Evolutionary conservation across 2,888 invertebrate species (phyloP).

Genomic region (Junonia oenone): DNA sequence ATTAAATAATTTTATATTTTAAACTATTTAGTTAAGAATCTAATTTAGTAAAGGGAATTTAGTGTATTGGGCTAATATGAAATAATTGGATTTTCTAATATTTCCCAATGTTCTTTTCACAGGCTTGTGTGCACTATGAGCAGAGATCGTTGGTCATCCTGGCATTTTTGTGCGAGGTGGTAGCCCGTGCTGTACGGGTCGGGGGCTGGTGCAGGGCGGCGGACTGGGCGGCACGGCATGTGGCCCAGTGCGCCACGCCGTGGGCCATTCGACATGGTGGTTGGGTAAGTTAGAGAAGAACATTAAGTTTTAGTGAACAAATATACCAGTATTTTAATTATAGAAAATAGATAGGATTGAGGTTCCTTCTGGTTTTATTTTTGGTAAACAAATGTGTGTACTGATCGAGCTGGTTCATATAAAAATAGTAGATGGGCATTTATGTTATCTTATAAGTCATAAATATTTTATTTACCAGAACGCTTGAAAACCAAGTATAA

Average conservation of each 20-base stretch:
- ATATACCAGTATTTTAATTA: background rate
- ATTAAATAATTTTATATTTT: no score
- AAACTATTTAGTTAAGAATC: no score
- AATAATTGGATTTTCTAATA: no score
- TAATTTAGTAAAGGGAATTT: no score
- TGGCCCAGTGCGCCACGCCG: conserved; percentile 74
- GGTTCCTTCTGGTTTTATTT: no score
- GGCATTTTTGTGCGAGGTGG: conserved; percentile 79
- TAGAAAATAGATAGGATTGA: background rate
- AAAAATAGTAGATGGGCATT: no score
- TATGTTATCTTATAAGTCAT: no score
- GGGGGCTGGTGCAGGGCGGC: conserved; percentile 77
- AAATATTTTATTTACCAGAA: no score
- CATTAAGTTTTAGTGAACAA: background rate
- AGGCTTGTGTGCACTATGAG: conserved; percentile 78
- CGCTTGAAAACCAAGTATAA: no score
- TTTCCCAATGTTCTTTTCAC: conserved; percentile 7
- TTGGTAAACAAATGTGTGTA: no score
- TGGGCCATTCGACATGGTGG: conserved; percentile 80
- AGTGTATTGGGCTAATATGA: no score
- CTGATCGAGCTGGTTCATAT: no score
- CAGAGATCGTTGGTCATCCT: conserved; percentile 77
- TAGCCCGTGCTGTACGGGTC: conserved; percentile 64
- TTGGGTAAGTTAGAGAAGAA: conserved; percentile 63
- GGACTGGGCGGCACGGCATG: conserved; percentile 77